These are phyloP conservation scores for Okapia johnstoni DNA, from an alignment of 2,113 vertebrate genomes.

Conservation along the genomic window DNA sequence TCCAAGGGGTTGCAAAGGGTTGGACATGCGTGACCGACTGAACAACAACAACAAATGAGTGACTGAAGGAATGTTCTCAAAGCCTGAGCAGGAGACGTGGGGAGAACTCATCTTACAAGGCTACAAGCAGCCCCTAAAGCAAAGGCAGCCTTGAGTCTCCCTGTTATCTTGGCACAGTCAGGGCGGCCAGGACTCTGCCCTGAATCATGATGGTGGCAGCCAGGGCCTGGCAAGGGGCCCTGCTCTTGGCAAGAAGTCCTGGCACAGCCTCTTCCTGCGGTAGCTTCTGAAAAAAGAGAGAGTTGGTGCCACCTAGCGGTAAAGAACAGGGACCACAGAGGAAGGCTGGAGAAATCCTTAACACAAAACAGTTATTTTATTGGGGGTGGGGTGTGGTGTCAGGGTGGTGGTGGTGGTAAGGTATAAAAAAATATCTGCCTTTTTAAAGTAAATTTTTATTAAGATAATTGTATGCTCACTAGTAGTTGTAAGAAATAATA, in stretches of 20 bases:
- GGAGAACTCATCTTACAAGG: not conserved
- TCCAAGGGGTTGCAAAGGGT: fast-evolving
- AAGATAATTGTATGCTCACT: not conserved
- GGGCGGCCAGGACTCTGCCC: not conserved
- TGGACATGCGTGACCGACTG: not conserved
- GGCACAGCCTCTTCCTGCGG: not conserved
- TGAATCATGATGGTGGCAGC: not conserved
- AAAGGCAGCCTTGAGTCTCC: not conserved
- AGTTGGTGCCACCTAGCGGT: conserved; percentile 20
- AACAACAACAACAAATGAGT: not conserved
- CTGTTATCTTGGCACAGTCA: not conserved
- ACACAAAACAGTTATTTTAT: not conserved
- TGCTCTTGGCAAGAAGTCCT: too few species aligned
- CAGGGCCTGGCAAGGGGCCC: not conserved
- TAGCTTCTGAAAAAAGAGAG: not conserved
- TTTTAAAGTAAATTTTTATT: not conserved
- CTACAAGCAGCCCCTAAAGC: not conserved
- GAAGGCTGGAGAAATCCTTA: not conserved
- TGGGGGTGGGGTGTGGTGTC: too few species aligned
- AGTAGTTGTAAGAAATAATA: not conserved
- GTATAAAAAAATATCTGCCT: too few species aligned
- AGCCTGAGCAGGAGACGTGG: not conserved
- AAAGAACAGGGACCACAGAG: not conserved
- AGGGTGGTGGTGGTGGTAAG: not conserved
- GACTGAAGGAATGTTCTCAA: not conserved